Evolutionary conservation across 2,113 vertebrate genomes (phyloP).

Genomic region (Stercorarius parasiticus): DNA sequence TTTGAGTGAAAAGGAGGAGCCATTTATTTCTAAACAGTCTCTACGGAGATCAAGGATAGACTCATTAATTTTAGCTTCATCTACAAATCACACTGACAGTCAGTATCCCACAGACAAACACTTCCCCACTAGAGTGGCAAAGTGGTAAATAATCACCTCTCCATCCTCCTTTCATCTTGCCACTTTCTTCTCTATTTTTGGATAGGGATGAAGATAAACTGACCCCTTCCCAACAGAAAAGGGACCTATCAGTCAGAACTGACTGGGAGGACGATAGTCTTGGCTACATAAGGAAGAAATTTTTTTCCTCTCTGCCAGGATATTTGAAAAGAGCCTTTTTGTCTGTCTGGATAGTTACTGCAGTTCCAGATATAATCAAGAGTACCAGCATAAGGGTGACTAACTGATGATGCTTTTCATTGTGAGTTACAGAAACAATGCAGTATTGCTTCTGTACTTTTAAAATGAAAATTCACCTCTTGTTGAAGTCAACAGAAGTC

Average conservation of each 20-base stretch:
- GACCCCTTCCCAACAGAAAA: not conserved
- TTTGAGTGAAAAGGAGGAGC: not conserved
- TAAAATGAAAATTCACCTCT: not conserved
- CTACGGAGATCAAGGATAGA: not conserved
- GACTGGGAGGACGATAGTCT: not conserved
- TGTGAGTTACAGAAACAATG: not conserved
- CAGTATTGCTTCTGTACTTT: not conserved
- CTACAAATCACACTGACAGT: constrained; percentile 5
- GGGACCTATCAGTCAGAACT: not conserved
- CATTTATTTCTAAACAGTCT: constrained; percentile 6
- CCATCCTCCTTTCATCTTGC: not conserved
- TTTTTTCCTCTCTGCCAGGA: not conserved
- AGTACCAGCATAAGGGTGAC: not conserved
- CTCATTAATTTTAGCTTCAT: constrained; percentile 24
- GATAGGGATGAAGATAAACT: not conserved
- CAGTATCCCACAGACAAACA: constrained; percentile 1
- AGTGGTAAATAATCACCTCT: constrained; percentile 1
- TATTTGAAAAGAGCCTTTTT: not conserved
- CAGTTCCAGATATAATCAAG: not conserved
- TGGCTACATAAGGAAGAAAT: not conserved
- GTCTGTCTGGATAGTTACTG: not conserved
- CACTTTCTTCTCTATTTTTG: not conserved
- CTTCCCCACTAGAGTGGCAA: not conserved
- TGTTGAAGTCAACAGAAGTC: not conserved
- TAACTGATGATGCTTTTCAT: not conserved